Percentiles rank a stretch among this genome's conserved stretches.
phyloP scores from a whole-genome alignment of 2,797 vertebrate species.

The Melanotaenia nigrans region DNA sequence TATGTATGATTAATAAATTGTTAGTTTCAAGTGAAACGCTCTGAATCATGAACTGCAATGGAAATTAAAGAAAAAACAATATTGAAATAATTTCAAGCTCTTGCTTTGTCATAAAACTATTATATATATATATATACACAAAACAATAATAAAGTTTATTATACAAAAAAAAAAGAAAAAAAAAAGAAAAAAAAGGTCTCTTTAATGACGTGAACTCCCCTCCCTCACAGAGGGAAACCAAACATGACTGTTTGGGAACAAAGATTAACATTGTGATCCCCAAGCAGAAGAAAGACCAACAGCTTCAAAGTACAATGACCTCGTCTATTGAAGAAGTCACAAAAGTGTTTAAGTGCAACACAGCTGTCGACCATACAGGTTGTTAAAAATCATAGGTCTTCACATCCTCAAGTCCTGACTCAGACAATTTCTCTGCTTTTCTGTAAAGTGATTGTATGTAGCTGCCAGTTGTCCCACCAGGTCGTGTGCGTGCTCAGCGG shows the following conservation, averaged over 20 bases:
- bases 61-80: constrained; percentile 1
- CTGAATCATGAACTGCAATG: constrained; percentile 27
- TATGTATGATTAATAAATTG: background rate
- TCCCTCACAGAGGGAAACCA: constrained; percentile 83
- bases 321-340: constrained; percentile 53
- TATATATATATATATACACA: background rate
- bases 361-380: constrained; percentile 51
- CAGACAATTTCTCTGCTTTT: constrained; percentile 7
- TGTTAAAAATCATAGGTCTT: constrained; percentile 31
- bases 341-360: constrained; percentile 75
- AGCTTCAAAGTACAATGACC: constrained; percentile 65
- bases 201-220: constrained; percentile 34
- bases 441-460: constrained; percentile 63
- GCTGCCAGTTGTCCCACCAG: constrained; percentile 64
- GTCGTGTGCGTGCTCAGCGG: constrained; percentile 6
- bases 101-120: constrained; percentile 21
- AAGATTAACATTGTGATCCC: constrained; percentile 50
- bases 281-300: constrained; percentile 51
- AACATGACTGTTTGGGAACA: constrained; percentile 52
- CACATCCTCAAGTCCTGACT: constrained; percentile 14
- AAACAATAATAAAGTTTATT: constrained; percentile 16
- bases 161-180: background rate
- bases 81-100: constrained; percentile 26
- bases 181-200: background rate
- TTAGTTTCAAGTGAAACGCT: constrained; percentile 6